These are phyloP conservation scores for Trachops cirrhosus DNA, from an alignment of 2,797 vertebrate species.

Conservation along the genomic window DNA sequence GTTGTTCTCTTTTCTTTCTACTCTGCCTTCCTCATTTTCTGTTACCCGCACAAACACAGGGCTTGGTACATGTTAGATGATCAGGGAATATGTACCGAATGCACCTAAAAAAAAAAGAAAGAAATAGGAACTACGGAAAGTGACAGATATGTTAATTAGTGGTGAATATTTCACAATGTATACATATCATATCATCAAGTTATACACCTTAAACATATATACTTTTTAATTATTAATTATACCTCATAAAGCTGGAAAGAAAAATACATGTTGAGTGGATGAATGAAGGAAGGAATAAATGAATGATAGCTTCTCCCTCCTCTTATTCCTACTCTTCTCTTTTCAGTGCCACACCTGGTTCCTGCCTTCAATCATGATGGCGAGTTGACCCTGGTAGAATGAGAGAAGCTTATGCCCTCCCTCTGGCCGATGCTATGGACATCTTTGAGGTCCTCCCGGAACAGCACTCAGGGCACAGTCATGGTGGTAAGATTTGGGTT, in stretches of 20 bases:
- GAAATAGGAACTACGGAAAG: background rate
- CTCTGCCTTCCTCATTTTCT: background rate
- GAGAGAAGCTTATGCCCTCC: background rate
- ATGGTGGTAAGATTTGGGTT: background rate
- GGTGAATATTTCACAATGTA: background rate
- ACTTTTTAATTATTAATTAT: background rate
- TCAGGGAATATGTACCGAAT: background rate
- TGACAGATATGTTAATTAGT: background rate
- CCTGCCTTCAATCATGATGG: background rate
- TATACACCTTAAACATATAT: background rate
- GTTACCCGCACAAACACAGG: background rate
- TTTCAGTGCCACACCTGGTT: background rate
- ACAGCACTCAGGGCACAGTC: background rate
- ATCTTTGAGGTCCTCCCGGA: background rate
- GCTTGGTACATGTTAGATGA: background rate
- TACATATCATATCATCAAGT: background rate
- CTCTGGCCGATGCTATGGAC: background rate
- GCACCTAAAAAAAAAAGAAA: background rate
- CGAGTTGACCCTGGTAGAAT: background rate
- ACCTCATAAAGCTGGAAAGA: background rate
- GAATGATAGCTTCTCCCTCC: background rate
- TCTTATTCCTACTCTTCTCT: background rate
- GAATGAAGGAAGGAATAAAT: background rate
- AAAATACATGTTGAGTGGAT: background rate
- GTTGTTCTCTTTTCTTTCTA: background rate